phyloP scores from a whole-genome alignment of 2,797 vertebrate genomes.

The Mormyrops boulengeri region DNA sequence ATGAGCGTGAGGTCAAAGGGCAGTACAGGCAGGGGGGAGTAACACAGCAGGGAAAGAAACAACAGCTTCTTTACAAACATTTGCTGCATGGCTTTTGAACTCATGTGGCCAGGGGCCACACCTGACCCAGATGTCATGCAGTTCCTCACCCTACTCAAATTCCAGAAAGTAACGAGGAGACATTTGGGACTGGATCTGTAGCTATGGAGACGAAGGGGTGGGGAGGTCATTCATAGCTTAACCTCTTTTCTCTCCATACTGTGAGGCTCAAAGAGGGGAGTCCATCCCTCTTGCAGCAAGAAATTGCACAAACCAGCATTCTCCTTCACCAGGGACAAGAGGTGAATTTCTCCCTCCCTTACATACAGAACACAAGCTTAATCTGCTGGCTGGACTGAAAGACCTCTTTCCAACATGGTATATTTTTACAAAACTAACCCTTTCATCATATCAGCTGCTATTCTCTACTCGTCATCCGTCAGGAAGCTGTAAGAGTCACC shows the following conservation, averaged over 20 bases:
- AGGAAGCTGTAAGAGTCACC: not conserved
- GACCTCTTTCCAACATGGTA: not conserved
- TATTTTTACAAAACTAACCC: not conserved
- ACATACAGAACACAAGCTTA: not conserved
- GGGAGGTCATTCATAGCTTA: not conserved
- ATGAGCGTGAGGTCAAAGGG: not conserved
- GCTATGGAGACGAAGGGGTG: not conserved
- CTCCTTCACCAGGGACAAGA: not conserved
- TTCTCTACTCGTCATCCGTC: not conserved
- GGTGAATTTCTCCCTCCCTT: not conserved
- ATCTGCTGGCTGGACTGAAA: not conserved
- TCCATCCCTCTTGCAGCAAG: not conserved
- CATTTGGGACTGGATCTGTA: conserved; percentile 4
- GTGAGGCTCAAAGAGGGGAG: not conserved
- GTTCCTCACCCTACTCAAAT: conserved; percentile 44
- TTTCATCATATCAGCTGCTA: not conserved
- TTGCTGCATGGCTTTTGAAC: not conserved
- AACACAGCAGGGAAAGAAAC: not conserved
- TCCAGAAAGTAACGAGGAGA: not conserved
- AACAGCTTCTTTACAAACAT: not conserved
- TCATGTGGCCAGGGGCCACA: not conserved
- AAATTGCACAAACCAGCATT: not conserved
- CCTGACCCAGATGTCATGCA: conserved; percentile 38
- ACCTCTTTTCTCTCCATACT: not conserved
- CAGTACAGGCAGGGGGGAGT: not conserved